Base-by-base conservation (phyloP, 2,113 vertebrate genomes). In the Cichladusa arquata region DNA sequence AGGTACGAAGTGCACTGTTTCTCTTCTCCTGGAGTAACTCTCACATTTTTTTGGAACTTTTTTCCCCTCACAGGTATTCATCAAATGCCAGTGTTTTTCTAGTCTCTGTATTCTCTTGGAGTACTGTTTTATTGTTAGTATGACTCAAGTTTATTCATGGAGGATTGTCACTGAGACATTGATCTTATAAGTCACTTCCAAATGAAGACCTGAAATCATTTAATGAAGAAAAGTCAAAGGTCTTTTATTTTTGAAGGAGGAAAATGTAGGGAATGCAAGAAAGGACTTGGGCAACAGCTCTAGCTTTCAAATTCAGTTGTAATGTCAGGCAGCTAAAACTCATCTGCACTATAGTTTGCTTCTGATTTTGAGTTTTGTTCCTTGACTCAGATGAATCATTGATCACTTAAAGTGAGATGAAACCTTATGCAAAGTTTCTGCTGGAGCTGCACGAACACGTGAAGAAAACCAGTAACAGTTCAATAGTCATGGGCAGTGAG, bases 381-480 rank as follows among this genome's bases (percentile, higher is more conserved):
- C 58, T 72, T 60, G 48, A 47, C 34, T 64, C 22, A 22, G 47
- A 29, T 44, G 71, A 74, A 48, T 57, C 71, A 18, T 4, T 34
- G 26, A 17, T 61, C 45, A 16, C 31, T 71, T 56, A 34, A 79
- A 74, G 31, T 33, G 60, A 74, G 40, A 18, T 33, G 29, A 86
- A 80, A 40, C 12, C 19, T 54, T 58, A 31, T 10, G 22, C 14
- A 58, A 26, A 20, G 18, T 53, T 42, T 71, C n/a, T 54, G 9
- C 23, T 48, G n/a, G 28, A 36, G 18, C 28, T 48, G 28, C 47
- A 24, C 36, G 0, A 33, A 36, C 0, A 0, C 23, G n/a, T 17
- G 24, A 74, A n/a, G 19, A 81, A 69, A 70, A n/a, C 11, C 3
- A 9, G 0, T 34, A 33, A 6, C 5, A 36, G 45, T 65, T 61